Evolutionary conservation across 2,113 vertebrate genomes (phyloP), one percentile per base, ranked within the genome.

Genomic region (Corapipo altera): DNA sequence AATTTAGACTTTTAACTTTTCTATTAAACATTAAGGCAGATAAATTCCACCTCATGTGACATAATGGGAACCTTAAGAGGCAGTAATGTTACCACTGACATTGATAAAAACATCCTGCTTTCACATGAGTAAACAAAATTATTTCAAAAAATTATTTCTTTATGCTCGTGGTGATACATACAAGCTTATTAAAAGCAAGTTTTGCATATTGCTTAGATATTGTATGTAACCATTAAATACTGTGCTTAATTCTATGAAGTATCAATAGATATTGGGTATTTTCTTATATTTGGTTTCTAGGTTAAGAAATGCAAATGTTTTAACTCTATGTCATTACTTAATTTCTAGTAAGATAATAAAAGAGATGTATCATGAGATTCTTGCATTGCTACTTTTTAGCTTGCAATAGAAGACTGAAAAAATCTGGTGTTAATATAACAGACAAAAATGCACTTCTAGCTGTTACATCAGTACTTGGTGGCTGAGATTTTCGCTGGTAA

Each of bases 1-100:
- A 83, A 81, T 94, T 64, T 55, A 80, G 64, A 83, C 64, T 55
- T 94, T 54, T 61, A 75, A 61, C n/a, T 93, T 86, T 80, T 84
- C 46, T 93, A 33, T 59, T 73, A 67, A 85, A 64, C 35, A 48
- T 77, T 86, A 77, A 92, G 59, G 35, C 64, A 92, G 75, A 84
- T 70, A 83, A 62, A 74, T 92, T 91, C 55, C 23, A 59, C 88
- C 55, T 88, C 26, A 24, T 41, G 33, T 90, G 64, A 43, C 66
- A 23, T 79, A 71, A 83, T 37, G 35, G 37, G 65, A 55, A 48
- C 75, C 44, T 78, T 69, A 44, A 69, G 41, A 82, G 43, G 35
- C 52, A 91, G 52, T 74, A 85, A 27, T 86, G 24, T 57, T 93
- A 52, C 74, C 5, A 1, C 30, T 78, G 83, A 61, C 52, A 77